phyloP scores from a whole-genome alignment of 2,888 invertebrate genomes.

The Oscheius sp. region DNA sequence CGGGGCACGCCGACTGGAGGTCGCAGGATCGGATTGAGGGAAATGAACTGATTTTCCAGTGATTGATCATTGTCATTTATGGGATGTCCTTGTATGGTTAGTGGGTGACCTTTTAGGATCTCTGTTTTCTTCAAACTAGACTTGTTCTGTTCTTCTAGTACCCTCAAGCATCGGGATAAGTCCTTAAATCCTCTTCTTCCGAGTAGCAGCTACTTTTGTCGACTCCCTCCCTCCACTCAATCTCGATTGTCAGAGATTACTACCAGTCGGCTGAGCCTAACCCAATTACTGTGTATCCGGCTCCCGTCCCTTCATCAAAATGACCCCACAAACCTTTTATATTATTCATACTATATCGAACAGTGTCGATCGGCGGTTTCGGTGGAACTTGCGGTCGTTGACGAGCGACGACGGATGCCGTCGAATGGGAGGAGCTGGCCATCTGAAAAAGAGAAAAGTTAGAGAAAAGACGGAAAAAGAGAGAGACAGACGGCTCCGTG shows the following conservation, averaged over 20 bases:
- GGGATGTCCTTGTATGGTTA: too few species aligned
- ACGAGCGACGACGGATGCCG: conserved; percentile 42
- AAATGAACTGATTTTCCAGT: too few species aligned
- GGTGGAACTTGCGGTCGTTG: conserved; percentile 67
- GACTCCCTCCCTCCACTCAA: not conserved
- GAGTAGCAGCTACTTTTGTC: not conserved
- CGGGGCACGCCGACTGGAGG: conserved; percentile 16
- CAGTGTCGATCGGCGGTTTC: conserved; percentile 83
- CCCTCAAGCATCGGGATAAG: too few species aligned
- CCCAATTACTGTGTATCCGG: not conserved
- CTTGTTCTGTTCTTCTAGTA: too few species aligned
- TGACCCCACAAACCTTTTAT: conserved; percentile 78
- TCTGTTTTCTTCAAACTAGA: too few species aligned
- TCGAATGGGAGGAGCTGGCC: conserved; percentile 21
- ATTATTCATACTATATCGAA: conserved; percentile 94
- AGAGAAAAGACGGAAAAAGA: conserved; percentile 24
- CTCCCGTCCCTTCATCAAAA: conserved; percentile 7
- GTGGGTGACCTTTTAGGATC: too few species aligned
- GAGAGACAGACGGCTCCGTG: conserved; percentile 21
- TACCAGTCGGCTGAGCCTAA: not conserved
- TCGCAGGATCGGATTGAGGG: too few species aligned
- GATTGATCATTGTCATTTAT: too few species aligned
- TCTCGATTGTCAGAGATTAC: not conserved
- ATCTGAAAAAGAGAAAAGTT: conserved; percentile 26
- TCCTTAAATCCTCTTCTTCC: too few species aligned